A percentile compares a stretch with the other conserved stretches of the same genome.
phyloP scores from a whole-genome alignment of 2,888 invertebrate species.

The Hyalella azteca region DNA sequence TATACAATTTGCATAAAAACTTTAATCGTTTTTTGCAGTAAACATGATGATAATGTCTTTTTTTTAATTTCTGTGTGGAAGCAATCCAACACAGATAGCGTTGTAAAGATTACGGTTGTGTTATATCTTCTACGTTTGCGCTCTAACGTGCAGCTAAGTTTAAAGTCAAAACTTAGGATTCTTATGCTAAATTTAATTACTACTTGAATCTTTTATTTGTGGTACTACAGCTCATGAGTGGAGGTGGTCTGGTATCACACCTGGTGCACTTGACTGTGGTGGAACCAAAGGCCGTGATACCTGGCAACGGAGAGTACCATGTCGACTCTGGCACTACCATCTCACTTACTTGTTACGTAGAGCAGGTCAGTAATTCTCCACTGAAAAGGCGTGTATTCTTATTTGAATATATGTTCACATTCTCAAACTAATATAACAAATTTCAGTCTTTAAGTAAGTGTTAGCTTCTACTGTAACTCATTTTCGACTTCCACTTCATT shows the following conservation, averaged over 20 bases:
- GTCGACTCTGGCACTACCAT: slow-evolving; percentile 89
- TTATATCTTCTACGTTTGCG: neutral
- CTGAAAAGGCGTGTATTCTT: no score
- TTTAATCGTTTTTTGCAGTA: no score
- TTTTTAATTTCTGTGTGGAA: no score
- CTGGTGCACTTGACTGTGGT: slow-evolving; percentile 87
- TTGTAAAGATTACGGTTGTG: neutral
- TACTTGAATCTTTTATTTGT: slow-evolving; percentile 27
- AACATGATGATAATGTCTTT: no score
- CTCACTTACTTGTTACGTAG: slow-evolving; percentile 87
- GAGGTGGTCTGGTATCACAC: slow-evolving; percentile 81
- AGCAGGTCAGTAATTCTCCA: slow-evolving; percentile 72
- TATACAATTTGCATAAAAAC: no score
- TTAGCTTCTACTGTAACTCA: no score
- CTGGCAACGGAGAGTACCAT: slow-evolving; percentile 84
- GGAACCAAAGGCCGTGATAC: slow-evolving; percentile 86
- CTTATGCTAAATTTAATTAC: neutral
- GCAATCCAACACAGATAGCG: no score
- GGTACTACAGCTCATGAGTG: slow-evolving; percentile 77
- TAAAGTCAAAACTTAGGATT: neutral
- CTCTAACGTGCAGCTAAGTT: neutral
- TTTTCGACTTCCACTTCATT: no score
- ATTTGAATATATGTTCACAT: no score
- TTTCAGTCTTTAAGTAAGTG: no score
- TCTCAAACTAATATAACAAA: no score